Evolutionary conservation across 2,797 vertebrate genomes (phyloP), one percentile per base, ranked within the genome.

Genomic region (Anomalospiza imberbis): DNA sequence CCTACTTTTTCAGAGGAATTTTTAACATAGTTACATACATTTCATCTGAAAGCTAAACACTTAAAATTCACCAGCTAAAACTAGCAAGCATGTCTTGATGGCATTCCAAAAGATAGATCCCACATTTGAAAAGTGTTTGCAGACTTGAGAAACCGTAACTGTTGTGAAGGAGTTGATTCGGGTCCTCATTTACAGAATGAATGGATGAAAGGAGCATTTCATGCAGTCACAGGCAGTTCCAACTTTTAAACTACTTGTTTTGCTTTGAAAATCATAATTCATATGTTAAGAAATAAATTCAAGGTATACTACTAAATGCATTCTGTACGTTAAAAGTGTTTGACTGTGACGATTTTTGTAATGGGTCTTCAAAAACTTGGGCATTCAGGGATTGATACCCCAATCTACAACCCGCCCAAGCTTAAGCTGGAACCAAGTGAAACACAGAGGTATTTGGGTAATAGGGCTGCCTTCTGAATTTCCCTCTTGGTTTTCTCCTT

Each of bases 1-100:
- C 89, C 92, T 95, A 88, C 85, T 85, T 96, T 89, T 95, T 67
- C 58, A 57, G 48, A 47, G 78, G 55, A 78, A 74, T 92, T 85
- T 91, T 95, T 88, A 85, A 67, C 85, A 73, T 48, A 78, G 60
- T 74, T 87, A 71, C 53, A 78, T 88, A 38, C 62, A 85, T 89
- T 95, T 93, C 7, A 77, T 88, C 63, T 91, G 71, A 83, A 87
- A 91, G 44, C 72, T 74, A 91, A 84, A 66, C 10, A 18, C 54
- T 85, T 73, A 63, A 85, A 89, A 91, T 83, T 92, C 93, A 91
- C 45, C 38, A 75, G 44, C 82, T 94, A 47, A 45, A 38, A 24
- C 61, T 55, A 68, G 63, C 78, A 71, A 79, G 34, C 3, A 7
- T 74, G 57, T 89, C 47, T 20, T 34, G 62, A 58, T 80, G 44